phyloP scores from a whole-genome alignment of 2,797 vertebrate species.

The Anas flavirostris region DNA sequence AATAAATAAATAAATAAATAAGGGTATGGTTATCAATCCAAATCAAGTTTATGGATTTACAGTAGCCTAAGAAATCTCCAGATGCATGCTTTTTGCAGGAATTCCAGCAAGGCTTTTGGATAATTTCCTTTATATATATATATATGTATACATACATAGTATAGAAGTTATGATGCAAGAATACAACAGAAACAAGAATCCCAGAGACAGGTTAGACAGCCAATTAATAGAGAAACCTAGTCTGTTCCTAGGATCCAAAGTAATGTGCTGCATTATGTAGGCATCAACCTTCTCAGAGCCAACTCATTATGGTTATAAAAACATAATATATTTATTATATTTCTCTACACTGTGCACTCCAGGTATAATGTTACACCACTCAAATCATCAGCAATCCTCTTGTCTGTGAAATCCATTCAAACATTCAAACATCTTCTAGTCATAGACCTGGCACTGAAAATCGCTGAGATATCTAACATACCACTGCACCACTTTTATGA shows the following conservation, averaged over 20 bases:
- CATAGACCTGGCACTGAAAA: background rate
- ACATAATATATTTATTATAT: background rate
- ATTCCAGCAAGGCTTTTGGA: background rate
- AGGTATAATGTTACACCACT: background rate
- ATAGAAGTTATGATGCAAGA: background rate
- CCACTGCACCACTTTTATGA: background rate
- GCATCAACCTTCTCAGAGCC: background rate
- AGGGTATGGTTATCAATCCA: background rate
- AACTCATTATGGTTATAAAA: background rate
- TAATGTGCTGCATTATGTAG: background rate
- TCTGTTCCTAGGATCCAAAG: background rate
- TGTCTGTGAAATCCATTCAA: background rate
- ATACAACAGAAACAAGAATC: background rate
- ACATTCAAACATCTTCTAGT: background rate
- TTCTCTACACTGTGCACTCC: background rate
- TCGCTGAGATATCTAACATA: background rate
- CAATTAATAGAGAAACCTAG: background rate
- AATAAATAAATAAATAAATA: background rate
- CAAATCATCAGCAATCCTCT: background rate
- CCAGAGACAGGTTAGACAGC: background rate
- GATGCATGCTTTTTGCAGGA: background rate
- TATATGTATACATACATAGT: background rate
- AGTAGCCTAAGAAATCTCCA: background rate
- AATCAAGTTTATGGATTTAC: background rate
- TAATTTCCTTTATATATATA: background rate